phyloP scores from a whole-genome alignment of 1,140 invertebrate species.

The Saccostrea cuccullata region DNA sequence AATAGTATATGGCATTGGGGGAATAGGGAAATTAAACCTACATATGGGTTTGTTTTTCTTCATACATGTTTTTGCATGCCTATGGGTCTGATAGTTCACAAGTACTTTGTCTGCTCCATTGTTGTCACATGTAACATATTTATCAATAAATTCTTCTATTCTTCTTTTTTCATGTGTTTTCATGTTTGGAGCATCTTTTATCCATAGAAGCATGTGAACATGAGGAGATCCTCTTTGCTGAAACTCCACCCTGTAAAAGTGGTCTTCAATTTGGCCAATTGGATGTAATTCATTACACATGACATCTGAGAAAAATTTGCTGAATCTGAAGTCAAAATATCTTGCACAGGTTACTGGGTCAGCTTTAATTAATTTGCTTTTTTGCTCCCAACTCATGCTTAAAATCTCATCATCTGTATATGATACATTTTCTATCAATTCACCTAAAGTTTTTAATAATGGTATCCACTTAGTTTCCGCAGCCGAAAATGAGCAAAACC shows the following conservation, averaged over 20 bases:
- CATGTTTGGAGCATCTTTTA: constrained; percentile 71
- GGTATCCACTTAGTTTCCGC: constrained; percentile 53
- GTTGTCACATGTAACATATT: constrained; percentile 40
- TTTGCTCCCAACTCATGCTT: constrained; percentile 51
- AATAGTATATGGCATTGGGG: constrained; percentile 50
- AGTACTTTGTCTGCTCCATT: background rate
- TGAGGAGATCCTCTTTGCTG: constrained; percentile 79
- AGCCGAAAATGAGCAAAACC: constrained; percentile 52
- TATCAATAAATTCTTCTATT: constrained; percentile 52
- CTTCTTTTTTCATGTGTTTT: constrained; percentile 1
- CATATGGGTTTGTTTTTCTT: constrained; percentile 47
- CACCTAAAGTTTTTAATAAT: constrained; percentile 46
- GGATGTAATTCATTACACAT: background rate
- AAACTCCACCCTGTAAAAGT: constrained; percentile 75
- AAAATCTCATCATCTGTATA: constrained; percentile 51
- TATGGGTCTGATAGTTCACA: constrained; percentile 23
- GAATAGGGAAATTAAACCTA: constrained; percentile 55
- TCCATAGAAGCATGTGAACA: constrained; percentile 76
- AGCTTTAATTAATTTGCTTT: constrained; percentile 46
- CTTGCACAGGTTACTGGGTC: constrained; percentile 53
- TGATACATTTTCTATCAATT: constrained; percentile 40
- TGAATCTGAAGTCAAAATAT: constrained; percentile 40
- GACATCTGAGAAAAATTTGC: constrained; percentile 39
- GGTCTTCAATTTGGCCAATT: constrained; percentile 57
- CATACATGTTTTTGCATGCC: constrained; percentile 44